These are phyloP conservation scores for Ametastegia equiseti DNA, from an alignment of 2,888 invertebrate species.

Conservation along the genomic window DNA sequence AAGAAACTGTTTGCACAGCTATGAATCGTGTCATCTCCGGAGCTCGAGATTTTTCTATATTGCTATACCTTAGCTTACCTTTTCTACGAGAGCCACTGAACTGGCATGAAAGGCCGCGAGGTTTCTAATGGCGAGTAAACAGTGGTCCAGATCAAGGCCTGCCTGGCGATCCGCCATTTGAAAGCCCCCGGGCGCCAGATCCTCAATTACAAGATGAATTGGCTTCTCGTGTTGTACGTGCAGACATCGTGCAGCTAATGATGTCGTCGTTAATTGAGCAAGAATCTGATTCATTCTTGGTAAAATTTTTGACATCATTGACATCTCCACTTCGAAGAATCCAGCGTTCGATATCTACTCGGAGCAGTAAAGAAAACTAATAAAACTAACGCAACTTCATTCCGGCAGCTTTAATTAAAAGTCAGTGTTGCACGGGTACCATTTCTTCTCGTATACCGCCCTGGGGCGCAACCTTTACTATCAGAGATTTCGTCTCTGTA, in stretches of 20 bases:
- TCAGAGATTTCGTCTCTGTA: conserved; percentile 8
- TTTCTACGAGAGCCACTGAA: conserved; percentile 77
- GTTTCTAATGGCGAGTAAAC: conserved; percentile 76
- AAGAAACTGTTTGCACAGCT: background rate
- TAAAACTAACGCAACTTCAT: background rate
- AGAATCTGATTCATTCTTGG: conserved; percentile 67
- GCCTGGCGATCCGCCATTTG: conserved; percentile 77
- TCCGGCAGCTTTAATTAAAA: background rate
- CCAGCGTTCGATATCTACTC: conserved; percentile 60
- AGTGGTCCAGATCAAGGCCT: conserved; percentile 79
- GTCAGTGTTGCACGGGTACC: conserved; percentile 3
- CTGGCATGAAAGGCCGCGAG: conserved; percentile 79
- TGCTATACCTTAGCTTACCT: conserved; percentile 74
- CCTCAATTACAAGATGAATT: conserved; percentile 77
- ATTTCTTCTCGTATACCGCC: conserved; percentile 24
- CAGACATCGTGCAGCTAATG: conserved; percentile 66
- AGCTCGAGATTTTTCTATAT: background rate
- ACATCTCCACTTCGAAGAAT: conserved; percentile 67
- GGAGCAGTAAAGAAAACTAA: background rate
- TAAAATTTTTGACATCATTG: conserved; percentile 67
- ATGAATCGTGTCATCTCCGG: background rate
- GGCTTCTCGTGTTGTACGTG: conserved; percentile 69
- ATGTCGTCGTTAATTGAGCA: conserved; percentile 47
- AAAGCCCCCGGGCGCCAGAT: conserved; percentile 78
- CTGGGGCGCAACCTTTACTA: conserved; percentile 70